Evolutionary conservation across 2,797 vertebrate species (phyloP).

Genomic region (Cyprinodon diabolis): DNA sequence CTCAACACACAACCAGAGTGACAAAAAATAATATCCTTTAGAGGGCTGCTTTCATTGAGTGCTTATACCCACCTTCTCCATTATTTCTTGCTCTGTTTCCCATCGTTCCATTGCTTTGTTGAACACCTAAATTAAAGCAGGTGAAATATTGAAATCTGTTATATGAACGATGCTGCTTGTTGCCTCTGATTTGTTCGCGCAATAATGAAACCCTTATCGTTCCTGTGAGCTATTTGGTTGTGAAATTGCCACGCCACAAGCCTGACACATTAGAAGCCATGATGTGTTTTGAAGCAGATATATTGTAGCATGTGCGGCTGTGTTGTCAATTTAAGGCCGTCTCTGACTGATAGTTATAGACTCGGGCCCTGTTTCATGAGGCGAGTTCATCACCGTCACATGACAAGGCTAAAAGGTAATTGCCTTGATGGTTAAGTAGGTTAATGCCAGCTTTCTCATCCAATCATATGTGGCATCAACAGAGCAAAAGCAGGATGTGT

Average conservation of each 20-base stretch:
- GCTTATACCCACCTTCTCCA: conserved; percentile 62
- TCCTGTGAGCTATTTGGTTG: conserved; percentile 78
- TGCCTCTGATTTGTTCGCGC: conserved; percentile 79
- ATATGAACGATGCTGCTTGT: conserved; percentile 75
- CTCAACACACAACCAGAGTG: conserved; percentile 64
- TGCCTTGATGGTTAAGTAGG: conserved; percentile 44
- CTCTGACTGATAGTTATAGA: conserved; percentile 62
- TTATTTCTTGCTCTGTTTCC: conserved; percentile 68
- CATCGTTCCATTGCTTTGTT: conserved; percentile 67
- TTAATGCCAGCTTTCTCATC: conserved; percentile 38
- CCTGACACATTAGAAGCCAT: conserved; percentile 73
- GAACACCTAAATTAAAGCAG: conserved; percentile 79
- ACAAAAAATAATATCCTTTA: conserved; percentile 74
- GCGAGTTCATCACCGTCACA: conserved; percentile 54
- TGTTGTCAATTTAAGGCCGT: conserved; percentile 61
- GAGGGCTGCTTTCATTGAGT: conserved; percentile 67
- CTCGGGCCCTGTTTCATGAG: conserved; percentile 47
- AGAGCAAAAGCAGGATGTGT: conserved; percentile 24
- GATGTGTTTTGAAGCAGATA: conserved; percentile 75
- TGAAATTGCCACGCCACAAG: conserved; percentile 76
- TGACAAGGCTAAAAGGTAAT: conserved; percentile 49
- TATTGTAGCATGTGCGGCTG: conserved; percentile 56
- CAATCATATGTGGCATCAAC: conserved; percentile 37
- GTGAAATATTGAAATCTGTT: conserved; percentile 80
- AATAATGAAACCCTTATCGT: conserved; percentile 82